Evolutionary conservation across 2,113 vertebrate species (phyloP), one percentile per base, ranked within the genome.

Genomic region (Cynocephalus volans): DNA sequence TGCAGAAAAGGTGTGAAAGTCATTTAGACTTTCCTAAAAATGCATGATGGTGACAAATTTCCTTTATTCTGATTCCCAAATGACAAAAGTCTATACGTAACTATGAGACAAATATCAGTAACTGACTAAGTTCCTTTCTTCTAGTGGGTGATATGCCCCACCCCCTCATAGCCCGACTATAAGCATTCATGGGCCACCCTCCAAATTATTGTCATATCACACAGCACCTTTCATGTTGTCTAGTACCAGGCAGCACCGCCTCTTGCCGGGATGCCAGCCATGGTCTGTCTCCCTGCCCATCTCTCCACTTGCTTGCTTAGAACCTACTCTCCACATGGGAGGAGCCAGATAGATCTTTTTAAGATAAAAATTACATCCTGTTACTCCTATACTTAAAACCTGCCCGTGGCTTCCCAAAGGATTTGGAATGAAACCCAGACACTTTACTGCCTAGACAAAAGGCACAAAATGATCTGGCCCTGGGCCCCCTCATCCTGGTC

Each of bases 131-230:
- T 19, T 18, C 69, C 76, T 31, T 33, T 24, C 65, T 15, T 52
- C 48, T 1, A 76, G 45, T 26, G 1, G 64, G 64, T 0, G 36
- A 19, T 21, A 11, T 1, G 3, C 26, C 2, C 19, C 56, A 48
- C 67, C 31, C 15, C 62, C 62, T 60, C 8, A 54, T 14, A 36
- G 48, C 45, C 8, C n/a, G 89, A 60, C 26, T 67, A 14, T 3
- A 28, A 52, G 52, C 62, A 33, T 41, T 41, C 62, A 28, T 0
- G 41, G 33, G 45, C 21, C 21, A 28, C n/a, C 45, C 83, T 64
- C 69, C 62, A 64, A 54, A 50, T 56, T 12, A 36, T 0, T 21
- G 15, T 11, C 70, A 65, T 26, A 41, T 48, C 54, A 21, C 6
- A 26, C 2, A 18, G 64, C 6, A 4, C 8, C 21, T 81, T 56